Evolutionary conservation across 2,113 vertebrate species (phyloP), one percentile per base, ranked within the genome.

Genomic region (Neotragus moschatus): DNA sequence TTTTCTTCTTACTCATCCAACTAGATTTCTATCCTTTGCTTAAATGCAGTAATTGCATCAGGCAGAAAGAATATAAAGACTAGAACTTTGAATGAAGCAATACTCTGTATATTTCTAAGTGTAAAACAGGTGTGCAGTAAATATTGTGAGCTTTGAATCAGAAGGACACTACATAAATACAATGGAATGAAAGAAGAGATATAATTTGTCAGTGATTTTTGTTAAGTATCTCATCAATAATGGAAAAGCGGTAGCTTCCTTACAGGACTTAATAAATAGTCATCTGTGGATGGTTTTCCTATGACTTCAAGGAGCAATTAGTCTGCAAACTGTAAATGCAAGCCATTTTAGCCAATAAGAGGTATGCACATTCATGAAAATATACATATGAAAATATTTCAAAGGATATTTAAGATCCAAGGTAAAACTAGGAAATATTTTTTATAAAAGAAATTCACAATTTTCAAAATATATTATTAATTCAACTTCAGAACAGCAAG

Each of bases 61-160:
- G 56, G 61, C 85, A 80, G 94, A 86, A 95, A 98, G 79, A 82
- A 81, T 47, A 26, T 75, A 80, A 89, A 84, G 91, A 93, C 97
- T 2, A 45, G 86, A 93, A 96, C 82, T 79, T 49, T 96, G 90
- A 98, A 95, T 77, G 86, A 97, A 90, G 70, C 80, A 70, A 6
- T 45, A 47, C 51, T 97, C 90, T 89, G 90, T 94, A 39, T 60
- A 95, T 97, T 96, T 96, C 26, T 95, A 96, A 95, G 98, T 97
- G 97, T 93, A 91, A 97, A 94, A 95, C 98, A 98, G 97, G 98
- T 98, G 97, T 90, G 60, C 96, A 61, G 89, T 97, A 98, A 98
- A 98, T 98, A 98, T 97, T 98, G 93, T 88, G 98, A 90, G 73
- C 36, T 97, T 56, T 94, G 39, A 95, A 73, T 97, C 92, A 98